Percentiles rank a stretch among this genome's conserved stretches.
Evolutionary conservation across 2,113 vertebrate species (phyloP).

Genomic region (Cariama cristata): DNA sequence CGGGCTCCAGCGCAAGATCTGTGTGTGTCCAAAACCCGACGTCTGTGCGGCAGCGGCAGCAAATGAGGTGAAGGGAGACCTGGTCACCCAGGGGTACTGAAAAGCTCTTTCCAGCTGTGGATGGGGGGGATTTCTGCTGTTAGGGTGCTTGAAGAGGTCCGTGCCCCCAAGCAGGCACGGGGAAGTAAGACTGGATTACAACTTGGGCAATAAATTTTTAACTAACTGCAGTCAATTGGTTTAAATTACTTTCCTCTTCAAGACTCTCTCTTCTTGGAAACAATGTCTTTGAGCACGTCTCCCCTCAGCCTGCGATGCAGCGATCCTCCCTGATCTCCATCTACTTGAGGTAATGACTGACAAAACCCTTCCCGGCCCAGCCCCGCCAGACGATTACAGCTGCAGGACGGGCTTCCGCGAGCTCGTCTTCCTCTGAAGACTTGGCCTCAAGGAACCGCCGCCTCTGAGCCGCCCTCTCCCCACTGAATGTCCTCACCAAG

Average conservation of each 20-base stretch:
- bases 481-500: neutral
- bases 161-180: neutral
- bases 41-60: neutral
- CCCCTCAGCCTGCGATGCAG: neutral
- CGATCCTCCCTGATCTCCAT: no score
- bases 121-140: neutral
- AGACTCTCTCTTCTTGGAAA: neutral
- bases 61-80: no score
- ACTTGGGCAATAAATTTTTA: neutral
- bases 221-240: neutral
- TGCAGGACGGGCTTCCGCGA: accelerated
- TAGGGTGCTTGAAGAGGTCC: neutral
- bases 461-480: neutral
- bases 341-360: no score
- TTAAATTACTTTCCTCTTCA: neutral
- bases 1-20: neutral
- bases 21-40: accelerated
- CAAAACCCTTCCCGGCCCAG: neutral
- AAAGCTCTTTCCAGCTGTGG: no score
- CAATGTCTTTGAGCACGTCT: neutral
- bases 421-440: no score
- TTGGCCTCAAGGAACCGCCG: accelerated
- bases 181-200: neutral
- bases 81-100: neutral
- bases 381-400: accelerated